Base-by-base conservation (phyloP, 2,113 vertebrate species). In the Rhinoptilus africanus region DNA sequence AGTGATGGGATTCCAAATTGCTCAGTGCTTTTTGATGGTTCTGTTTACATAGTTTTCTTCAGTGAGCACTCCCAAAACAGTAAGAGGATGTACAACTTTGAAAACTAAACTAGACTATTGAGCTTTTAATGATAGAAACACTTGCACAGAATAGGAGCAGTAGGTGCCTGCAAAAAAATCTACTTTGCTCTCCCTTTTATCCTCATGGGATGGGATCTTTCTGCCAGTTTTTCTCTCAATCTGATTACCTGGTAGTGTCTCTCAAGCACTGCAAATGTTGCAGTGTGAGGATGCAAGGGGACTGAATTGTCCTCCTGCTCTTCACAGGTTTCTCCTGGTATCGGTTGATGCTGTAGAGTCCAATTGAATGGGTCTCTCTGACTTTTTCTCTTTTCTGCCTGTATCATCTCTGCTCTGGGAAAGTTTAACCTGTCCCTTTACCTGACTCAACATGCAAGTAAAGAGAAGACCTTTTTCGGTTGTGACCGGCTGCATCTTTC, bases 251-350 rank as follows among this genome's bases (percentile, higher is more conserved):
- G 22, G 10, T 47, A 57, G 41, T 32, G 35, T 17, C 6, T 81
- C 10, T 72, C 0, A 3, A 62, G 18, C 4, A 8, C 53, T 39
- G 43, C 13, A 45, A 28, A 41, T 51, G 8, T 41, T 78, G 11
- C 19, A 27, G 16, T 1, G 0, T 41, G 34, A 59, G 56, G 15
- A 59, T 0, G 2, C 14, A 30, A 75, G n/a, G 30, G 15, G 16
- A 34, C 28, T 47, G 66, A n/a, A 30, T 63, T 68, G 82, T 81
- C 34, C 73, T 82, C 35, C 34, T 22, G 9, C 11, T 57, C 16
- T 77, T 89, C 30, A 26, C 11, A 18, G 28, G 13, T 45, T 8
- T 82, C 10, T 35, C 6, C 14, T 10, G 16, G 5, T 56, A 13
- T 51, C 62, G 28, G 11, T 0, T 51, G 32, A 35, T 62, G 53